Evolutionary conservation across 2,113 vertebrate species (phyloP).

Genomic region (Candoia aspera): DNA sequence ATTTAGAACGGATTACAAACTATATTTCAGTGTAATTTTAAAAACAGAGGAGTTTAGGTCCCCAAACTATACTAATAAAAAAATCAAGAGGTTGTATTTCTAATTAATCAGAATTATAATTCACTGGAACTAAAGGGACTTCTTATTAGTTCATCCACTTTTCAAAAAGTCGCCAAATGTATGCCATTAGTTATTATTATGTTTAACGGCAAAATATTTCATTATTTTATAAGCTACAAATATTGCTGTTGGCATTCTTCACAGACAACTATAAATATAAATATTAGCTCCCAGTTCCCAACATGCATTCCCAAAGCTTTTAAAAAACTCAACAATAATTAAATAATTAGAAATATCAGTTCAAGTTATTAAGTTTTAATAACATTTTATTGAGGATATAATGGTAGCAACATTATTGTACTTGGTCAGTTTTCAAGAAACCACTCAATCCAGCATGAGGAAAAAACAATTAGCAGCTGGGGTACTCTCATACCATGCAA

Average conservation of each 20-base stretch:
- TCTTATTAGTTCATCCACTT: slow-evolving; percentile 3
- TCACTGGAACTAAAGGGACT: not conserved
- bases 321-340: slow-evolving; percentile 35
- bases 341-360: not conserved
- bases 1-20: not conserved
- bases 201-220: not conserved
- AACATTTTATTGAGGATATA: not conserved
- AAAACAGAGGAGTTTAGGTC: not conserved
- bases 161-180: slow-evolving; percentile 13
- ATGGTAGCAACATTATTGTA: not conserved
- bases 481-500: not conserved
- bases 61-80: not conserved
- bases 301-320: not conserved
- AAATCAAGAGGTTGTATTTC: not conserved
- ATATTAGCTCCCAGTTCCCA: not conserved
- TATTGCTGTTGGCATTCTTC: not conserved
- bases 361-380: not conserved
- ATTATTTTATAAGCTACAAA: slow-evolving; percentile 7
- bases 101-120: not conserved
- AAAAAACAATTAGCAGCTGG: not conserved
- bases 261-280: slow-evolving; percentile 35
- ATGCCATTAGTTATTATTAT: not conserved
- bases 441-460: not conserved
- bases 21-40: not conserved
- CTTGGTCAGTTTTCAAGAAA: slow-evolving; percentile 9